Base-by-base conservation (phyloP, 2,888 invertebrate species). In the Lydus trimaculatus region DNA sequence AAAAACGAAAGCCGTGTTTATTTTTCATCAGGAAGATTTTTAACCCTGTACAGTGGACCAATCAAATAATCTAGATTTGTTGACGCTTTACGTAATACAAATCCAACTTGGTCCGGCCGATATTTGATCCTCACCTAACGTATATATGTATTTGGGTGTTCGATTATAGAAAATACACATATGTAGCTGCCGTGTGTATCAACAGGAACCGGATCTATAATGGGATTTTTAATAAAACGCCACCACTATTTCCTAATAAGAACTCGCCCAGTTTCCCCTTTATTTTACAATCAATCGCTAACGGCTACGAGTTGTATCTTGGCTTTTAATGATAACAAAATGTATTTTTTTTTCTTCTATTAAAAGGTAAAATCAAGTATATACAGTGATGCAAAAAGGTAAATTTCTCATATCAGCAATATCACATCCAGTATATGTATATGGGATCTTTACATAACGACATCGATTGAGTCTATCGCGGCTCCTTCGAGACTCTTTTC, bases 1-100 rank as follows among this genome's bases (percentile, higher is more conserved):
- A 75, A 81, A 80, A 80, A 79, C 77, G 79, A 79, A 83, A 83
- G 81, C 81, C 81, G 80, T 84, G 84, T 84, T 84, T 84, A 84
- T 84, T 84, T 84, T 84, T 84, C 84, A 84, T 84, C 84, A 84
- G 81, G 75, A 79, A 80, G 82, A 83, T 83, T 83, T 84, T 83
- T 82, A 84, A 83, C 83, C 83, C 83, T 74, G 79, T 67, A 56
- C 67, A 79, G 78, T 76, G 58, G 79, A 69, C 78, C 84, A 79
- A 68, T 48, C 28, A 56, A 73, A 71, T 74, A 64, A 59, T 72
- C 66, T 20, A 15, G 13, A 15, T n/a, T 9, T 15, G 31, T 64
- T 56, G 39, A 25, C 69, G 64, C 64, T 23, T 33, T n/a, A 36
- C 52, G 59, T 20, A 25, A 56, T 58, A 58, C 59, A 71, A 56